Evolutionary conservation across 1,140 invertebrate species (phyloP).

Genomic region (Diprion similis): DNA sequence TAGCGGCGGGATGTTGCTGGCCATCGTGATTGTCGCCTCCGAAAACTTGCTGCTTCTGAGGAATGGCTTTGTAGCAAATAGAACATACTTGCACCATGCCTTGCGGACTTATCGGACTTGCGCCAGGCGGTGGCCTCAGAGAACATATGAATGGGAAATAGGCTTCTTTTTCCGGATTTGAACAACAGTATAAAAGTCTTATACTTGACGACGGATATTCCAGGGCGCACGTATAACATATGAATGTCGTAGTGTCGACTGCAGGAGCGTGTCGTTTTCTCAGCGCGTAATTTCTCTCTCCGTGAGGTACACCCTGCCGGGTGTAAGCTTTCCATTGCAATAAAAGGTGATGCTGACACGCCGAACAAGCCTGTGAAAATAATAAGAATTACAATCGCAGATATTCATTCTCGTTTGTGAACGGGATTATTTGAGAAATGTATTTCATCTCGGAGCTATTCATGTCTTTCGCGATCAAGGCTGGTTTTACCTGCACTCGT

Average conservation of each 20-base stretch:
- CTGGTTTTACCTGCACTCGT: conserved; percentile 65
- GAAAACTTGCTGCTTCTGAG: conserved; percentile 80
- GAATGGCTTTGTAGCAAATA: conserved; percentile 83
- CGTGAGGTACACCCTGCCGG: conserved; percentile 72
- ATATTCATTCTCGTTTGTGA: no score
- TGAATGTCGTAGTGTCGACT: conserved; percentile 76
- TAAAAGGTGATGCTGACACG: conserved; percentile 82
- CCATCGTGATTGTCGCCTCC: conserved; percentile 63
- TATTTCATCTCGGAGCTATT: no score
- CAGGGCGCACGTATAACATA: conserved; percentile 88
- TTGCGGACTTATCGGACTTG: conserved; percentile 82
- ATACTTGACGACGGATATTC: conserved; percentile 79
- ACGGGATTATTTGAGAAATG: not conserved
- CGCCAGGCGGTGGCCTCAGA: conserved; percentile 79
- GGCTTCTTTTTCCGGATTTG: conserved; percentile 83
- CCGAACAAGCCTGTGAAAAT: conserved; percentile 70
- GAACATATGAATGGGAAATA: conserved; percentile 88
- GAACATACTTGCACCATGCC: conserved; percentile 87
- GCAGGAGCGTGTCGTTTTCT: conserved; percentile 74
- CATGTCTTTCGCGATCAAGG: not conserved
- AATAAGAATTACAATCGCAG: not conserved
- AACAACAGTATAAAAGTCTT: conserved; percentile 82
- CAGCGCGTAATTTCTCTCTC: conserved; percentile 80
- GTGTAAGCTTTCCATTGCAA: conserved; percentile 79
- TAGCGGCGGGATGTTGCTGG: conserved; percentile 46